Percentiles rank a stretch among this genome's conserved stretches.
These are phyloP conservation scores for Gobio occitaniae DNA, from an alignment of 2,797 vertebrate genomes.

Conservation along the genomic window DNA sequence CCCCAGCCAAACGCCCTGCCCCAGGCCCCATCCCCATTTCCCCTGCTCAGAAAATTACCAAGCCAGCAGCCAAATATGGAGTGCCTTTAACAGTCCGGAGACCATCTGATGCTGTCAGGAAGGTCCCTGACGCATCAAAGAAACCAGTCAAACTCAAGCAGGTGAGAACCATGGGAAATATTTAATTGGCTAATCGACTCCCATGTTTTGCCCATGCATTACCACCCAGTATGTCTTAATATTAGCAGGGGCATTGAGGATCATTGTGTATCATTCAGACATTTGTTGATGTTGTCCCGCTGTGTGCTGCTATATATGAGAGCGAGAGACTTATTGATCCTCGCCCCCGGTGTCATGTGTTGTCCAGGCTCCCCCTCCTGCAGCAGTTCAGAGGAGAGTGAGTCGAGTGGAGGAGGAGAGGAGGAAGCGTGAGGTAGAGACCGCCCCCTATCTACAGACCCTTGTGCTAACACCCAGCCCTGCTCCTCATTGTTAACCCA, in stretches of 20 bases:
- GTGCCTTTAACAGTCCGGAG: slow-evolving; percentile 92
- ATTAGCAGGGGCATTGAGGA: neutral
- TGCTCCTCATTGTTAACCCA: slow-evolving; percentile 57
- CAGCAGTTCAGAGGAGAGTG: slow-evolving; percentile 83
- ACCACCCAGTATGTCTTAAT: slow-evolving; percentile 1
- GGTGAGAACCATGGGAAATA: slow-evolving; percentile 72
- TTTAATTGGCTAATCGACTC: slow-evolving; percentile 8
- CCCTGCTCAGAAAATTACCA: slow-evolving; percentile 93
- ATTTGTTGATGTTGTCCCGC: slow-evolving; percentile 38
- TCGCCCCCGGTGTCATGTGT: slow-evolving; percentile 81
- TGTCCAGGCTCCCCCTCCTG: slow-evolving; percentile 84
- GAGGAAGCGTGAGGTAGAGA: slow-evolving; percentile 87
- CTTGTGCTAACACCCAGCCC: slow-evolving; percentile 50
- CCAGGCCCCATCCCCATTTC: slow-evolving; percentile 77
- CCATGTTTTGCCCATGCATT: slow-evolving; percentile 10
- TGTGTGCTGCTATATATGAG: slow-evolving; percentile 53
- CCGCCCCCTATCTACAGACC: slow-evolving; percentile 56
- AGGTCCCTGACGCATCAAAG: slow-evolving; percentile 76
- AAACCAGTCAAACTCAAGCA: slow-evolving; percentile 84
- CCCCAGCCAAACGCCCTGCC: slow-evolving; percentile 85
- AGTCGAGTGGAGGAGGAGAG: slow-evolving; percentile 88
- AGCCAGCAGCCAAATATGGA: slow-evolving; percentile 96
- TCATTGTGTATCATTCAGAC: neutral
- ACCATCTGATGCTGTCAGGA: slow-evolving; percentile 76
- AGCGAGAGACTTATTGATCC: slow-evolving; percentile 77